These are phyloP conservation scores for Euwallacea similis DNA, from an alignment of 1,140 invertebrate species.

Conservation along the genomic window DNA sequence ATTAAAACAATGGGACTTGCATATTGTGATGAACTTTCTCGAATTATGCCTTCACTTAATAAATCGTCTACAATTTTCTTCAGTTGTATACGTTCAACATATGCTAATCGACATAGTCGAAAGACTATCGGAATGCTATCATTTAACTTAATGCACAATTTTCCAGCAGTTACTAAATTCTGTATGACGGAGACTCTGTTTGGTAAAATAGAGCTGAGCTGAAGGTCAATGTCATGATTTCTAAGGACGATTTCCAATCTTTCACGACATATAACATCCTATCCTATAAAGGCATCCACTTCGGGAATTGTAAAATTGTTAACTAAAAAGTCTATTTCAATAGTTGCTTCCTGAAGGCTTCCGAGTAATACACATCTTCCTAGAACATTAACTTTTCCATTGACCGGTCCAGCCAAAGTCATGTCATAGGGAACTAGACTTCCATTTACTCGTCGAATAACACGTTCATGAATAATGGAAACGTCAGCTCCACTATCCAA, in stretches of 20 bases:
- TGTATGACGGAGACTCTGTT: neutral
- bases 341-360: constrained; percentile 3
- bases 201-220: neutral
- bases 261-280: constrained; percentile 17
- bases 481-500: constrained; percentile 23
- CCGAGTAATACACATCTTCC: constrained; percentile 12
- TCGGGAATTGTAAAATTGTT: constrained; percentile 19
- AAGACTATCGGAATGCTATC: constrained; percentile 27
- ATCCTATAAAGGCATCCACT: constrained; percentile 26
- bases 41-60: constrained; percentile 49
- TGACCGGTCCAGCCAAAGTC: constrained; percentile 5
- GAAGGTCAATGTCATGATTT: constrained; percentile 5
- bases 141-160: constrained; percentile 22
- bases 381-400: neutral
- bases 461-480: constrained; percentile 12
- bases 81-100: constrained; percentile 29
- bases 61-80: constrained; percentile 49
- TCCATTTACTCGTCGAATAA: constrained; percentile 8
- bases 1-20: constrained; percentile 54
- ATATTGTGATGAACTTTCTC: constrained; percentile 49
- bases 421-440: neutral
- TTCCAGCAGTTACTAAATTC: constrained; percentile 15
- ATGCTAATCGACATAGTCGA: constrained; percentile 28
- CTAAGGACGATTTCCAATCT: constrained; percentile 6
- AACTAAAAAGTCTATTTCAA: constrained; percentile 20